Evolutionary conservation across 23 tunicate species (phyloP).

Genomic region (Phallusia fumigata): DNA sequence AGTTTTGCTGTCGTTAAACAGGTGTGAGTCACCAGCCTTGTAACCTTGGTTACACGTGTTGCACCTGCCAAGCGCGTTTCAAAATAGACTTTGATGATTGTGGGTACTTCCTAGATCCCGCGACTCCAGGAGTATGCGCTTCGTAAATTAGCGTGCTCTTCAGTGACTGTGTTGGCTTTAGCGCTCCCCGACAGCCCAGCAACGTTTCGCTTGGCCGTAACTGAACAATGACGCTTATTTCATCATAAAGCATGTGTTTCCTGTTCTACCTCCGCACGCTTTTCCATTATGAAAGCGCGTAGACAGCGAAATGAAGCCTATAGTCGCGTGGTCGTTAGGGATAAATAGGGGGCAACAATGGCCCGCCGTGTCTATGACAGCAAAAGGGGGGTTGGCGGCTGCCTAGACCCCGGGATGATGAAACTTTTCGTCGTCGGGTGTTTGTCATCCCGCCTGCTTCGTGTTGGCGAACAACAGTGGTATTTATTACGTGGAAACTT

Average conservation of each 20-base stretch:
- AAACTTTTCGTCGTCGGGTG: too few relatives aligned
- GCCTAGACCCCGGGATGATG: too few relatives aligned
- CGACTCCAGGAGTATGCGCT: background rate
- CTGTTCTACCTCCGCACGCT: background rate
- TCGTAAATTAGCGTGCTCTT: background rate
- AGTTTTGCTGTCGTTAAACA: background rate
- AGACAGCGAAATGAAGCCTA: too few relatives aligned
- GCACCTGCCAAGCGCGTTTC: conserved; percentile 1
- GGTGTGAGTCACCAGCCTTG: background rate
- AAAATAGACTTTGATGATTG: background rate
- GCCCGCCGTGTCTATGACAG: too few relatives aligned
- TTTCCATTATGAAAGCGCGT: background rate
- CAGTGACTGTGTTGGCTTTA: background rate
- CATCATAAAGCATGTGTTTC: background rate
- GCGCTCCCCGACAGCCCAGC: background rate
- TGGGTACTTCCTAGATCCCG: background rate
- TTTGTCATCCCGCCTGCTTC: too few relatives aligned
- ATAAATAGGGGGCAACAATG: too few relatives aligned
- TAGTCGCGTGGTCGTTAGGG: too few relatives aligned
- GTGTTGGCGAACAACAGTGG: too few relatives aligned
- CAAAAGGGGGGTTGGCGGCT: too few relatives aligned
- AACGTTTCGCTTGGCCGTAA: background rate
- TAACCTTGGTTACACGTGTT: background rate
- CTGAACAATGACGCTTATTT: background rate
- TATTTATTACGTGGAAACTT: too few relatives aligned